phyloP scores from a whole-genome alignment of 2,113 vertebrate species.

The Panthera leo region DNA sequence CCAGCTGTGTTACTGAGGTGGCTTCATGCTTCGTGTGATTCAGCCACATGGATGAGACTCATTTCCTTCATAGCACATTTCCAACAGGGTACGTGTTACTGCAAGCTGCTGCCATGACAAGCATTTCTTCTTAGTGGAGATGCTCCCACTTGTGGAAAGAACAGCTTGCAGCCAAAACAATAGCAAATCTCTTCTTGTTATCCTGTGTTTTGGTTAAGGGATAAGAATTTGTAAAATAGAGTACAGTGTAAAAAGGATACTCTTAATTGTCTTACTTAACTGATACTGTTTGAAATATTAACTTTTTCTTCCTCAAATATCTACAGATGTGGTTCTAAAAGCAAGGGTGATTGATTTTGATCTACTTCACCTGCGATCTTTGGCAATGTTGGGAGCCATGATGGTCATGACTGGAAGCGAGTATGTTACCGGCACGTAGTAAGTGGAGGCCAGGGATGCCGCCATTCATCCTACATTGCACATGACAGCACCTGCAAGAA shows the following conservation, averaged over 20 bases:
- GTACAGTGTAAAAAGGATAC: not conserved
- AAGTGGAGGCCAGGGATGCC: not conserved
- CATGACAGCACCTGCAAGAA: not conserved
- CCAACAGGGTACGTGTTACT: not conserved
- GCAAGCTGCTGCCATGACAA: not conserved
- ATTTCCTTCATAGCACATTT: not conserved
- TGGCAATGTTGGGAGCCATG: not conserved
- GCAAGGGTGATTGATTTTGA: not conserved
- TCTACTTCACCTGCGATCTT: not conserved
- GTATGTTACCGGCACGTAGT: rapidly evolving
- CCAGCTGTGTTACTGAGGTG: not conserved
- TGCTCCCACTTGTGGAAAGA: not conserved
- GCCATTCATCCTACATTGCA: not conserved
- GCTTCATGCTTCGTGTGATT: not conserved
- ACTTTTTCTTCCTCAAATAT: not conserved
- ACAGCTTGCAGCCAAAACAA: not conserved
- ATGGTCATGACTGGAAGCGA: not conserved
- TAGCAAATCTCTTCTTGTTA: not conserved
- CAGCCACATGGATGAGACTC: not conserved
- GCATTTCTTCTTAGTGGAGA: not conserved
- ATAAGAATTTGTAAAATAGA: not conserved
- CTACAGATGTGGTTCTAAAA: not conserved
- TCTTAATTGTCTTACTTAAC: not conserved
- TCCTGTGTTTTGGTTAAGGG: not conserved
- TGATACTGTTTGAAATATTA: not conserved